A percentile compares a stretch with the other conserved stretches of the same genome.
Conservation (phyloP, 2,797 vertebrate genomes). For the Ataeniobius toweri region DNA sequence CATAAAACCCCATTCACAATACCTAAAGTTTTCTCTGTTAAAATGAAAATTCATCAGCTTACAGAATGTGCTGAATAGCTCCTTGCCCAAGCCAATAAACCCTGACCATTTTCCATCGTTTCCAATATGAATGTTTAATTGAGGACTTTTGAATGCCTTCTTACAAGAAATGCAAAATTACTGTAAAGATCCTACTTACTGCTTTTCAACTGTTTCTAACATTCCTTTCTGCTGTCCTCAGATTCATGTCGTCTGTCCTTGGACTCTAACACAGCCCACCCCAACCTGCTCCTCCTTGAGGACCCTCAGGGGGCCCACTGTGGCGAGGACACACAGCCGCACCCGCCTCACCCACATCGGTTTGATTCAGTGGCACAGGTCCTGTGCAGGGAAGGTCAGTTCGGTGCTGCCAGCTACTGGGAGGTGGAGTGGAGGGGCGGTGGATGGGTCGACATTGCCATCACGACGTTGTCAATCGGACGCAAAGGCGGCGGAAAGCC, state of each 20-base stretch:
- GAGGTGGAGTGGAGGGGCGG: conserved; percentile 78
- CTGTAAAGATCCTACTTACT: background rate
- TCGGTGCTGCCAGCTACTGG: conserved; percentile 72
- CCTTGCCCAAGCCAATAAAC: background rate
- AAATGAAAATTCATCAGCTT: background rate
- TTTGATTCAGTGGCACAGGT: conserved; percentile 75
- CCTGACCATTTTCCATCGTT: background rate
- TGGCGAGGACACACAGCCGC: conserved; percentile 73
- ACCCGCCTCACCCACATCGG: conserved; percentile 63
- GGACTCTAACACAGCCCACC: conserved; percentile 71
- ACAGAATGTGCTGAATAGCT: background rate
- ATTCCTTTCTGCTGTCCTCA: conserved; percentile 16
- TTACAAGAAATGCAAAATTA: background rate
- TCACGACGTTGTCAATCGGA: conserved; percentile 71
- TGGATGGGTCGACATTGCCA: conserved; percentile 73
- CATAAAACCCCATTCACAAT: background rate
- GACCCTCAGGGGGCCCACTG: conserved; percentile 65
- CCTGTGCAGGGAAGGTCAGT: conserved; percentile 72
- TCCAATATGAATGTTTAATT: background rate
- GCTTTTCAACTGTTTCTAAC: background rate
- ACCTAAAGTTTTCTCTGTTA: background rate
- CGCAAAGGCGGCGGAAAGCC: conserved; percentile 77
- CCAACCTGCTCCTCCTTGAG: conserved; percentile 70
- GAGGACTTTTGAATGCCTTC: background rate
- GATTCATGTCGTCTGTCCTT: conserved; percentile 63